phyloP scores from a whole-genome alignment of 23 tunicate species.

The Ciona savignyi region DNA sequence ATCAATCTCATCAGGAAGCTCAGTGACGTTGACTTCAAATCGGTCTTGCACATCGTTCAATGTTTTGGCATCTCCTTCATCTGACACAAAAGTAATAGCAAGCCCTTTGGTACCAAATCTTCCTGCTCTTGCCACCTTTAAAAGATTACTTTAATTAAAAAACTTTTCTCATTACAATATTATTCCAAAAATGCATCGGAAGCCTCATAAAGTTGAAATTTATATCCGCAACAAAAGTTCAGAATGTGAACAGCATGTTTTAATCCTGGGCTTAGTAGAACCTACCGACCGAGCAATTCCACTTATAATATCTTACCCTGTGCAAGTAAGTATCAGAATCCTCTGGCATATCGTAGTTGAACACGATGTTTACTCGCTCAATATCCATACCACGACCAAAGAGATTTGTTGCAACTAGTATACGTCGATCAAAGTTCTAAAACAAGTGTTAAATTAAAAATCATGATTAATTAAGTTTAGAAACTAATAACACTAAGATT shows the following conservation, averaged over 20 bases:
- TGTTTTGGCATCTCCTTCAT: conserved; percentile 88
- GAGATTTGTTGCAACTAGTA: conserved; percentile 93
- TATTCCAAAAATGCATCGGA: no score
- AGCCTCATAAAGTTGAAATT: conserved; percentile 18
- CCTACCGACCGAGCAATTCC: no score
- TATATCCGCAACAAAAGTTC: background rate
- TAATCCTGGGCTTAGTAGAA: conserved; percentile 11
- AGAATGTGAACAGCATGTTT: conserved; percentile 38
- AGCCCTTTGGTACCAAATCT: conserved; percentile 99
- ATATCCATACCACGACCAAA: conserved; percentile 99
- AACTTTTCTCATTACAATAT: no score
- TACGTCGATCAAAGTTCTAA: conserved; percentile 89
- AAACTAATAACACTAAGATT: no score
- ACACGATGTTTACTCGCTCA: conserved; percentile 98
- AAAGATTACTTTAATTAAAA: no score
- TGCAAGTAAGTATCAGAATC: conserved; percentile 98
- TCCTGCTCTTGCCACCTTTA: conserved; percentile 97
- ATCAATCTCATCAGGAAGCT: conserved; percentile 98
- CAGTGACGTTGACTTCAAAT: conserved; percentile 96
- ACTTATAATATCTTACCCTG: conserved; percentile 43
- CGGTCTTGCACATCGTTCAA: conserved; percentile 91
- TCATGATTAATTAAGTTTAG: background rate
- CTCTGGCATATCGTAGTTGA: conserved; percentile 99
- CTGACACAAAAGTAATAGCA: conserved; percentile 96
- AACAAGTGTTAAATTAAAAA: background rate